Base-by-base conservation (phyloP, 2,113 vertebrate genomes). In the Indicator indicator region DNA sequence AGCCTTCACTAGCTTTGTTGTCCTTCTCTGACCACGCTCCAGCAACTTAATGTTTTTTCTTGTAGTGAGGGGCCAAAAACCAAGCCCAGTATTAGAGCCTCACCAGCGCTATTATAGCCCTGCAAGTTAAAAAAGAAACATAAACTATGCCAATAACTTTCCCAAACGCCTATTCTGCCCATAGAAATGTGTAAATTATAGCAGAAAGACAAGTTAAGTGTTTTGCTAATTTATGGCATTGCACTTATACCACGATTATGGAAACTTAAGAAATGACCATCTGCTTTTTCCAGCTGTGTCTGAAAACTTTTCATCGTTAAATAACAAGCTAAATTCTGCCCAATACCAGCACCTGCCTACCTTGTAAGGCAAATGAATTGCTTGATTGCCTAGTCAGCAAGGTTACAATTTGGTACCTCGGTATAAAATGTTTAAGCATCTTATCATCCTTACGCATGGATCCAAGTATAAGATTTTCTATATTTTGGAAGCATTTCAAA, bases 261-360 rank as follows among this genome's bases (percentile, higher is more conserved):
- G 76, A 83, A 88, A 90, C 36, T 56, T 90, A 86, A 85, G 69
- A 83, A 93, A 83, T 83, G 58, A 93, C 60, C 65, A 93, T 81
- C 89, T 88, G 58, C 70, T 91, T 94, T 88, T 77, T 73, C 62
- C 79, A 89, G 48, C 38, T 81, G 75, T 72, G 18, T 50, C 16
- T 88, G 54, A 83, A 91, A 95, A 95, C 54, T 91, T 89, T 88
- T 70, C 56, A 74, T 78, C 94, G 79, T 91, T 84, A 69, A 62
- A 64, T 46, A 91, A 60, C 56, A 88, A 80, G 38, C 23, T 86
- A 88, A 88, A 95, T 72, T 77, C 91, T 16, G 7, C 55, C 21
- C 83, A 78, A 58, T 33, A 55, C 20, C 20, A 62, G 30, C 75
- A 94, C 69, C 65, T 92, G 65, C 33, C 48, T 84, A 78, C 88